Conservation (phyloP, 2,113 vertebrate genomes). For the Phrynosoma blainvillii region DNA sequence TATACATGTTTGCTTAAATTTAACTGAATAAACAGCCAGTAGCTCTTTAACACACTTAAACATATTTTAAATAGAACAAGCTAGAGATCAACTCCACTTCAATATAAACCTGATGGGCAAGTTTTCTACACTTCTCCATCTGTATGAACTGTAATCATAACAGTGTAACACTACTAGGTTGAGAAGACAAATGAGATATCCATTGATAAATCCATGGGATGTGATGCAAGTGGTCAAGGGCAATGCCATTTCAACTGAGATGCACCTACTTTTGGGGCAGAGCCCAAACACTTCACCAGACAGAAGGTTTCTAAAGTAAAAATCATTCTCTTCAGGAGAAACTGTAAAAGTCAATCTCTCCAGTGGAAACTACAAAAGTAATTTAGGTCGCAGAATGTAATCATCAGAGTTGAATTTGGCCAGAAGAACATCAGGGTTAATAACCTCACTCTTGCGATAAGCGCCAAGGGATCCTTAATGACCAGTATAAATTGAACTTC, state of each 20-base stretch:
- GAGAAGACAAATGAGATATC: background rate
- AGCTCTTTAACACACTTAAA: background rate
- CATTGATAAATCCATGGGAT: background rate
- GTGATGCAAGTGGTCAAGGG: background rate
- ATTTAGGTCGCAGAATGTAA: conserved; percentile 40
- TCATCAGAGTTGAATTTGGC: conserved; percentile 39
- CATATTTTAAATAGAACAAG: background rate
- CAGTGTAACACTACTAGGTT: background rate
- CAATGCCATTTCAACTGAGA: background rate
- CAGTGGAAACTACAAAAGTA: conserved; percentile 40
- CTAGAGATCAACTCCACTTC: background rate
- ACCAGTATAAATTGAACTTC: conserved; percentile 40
- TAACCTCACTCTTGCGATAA: conserved; percentile 41
- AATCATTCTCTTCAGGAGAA: conserved; percentile 24
- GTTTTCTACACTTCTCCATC: too few species aligned
- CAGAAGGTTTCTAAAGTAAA: background rate
- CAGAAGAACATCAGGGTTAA: conserved; percentile 43
- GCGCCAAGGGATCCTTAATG: conserved; percentile 41
- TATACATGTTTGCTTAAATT: background rate
- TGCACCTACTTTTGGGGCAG: conserved; percentile 5
- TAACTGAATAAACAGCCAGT: background rate
- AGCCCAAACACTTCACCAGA: conserved; percentile 7
- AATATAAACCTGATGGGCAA: too few species aligned
- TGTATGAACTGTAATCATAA: background rate
- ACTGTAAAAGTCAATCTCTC: conserved; percentile 36